phyloP scores from a whole-genome alignment of 2,113 vertebrate species.

The Campylomormyrus tamandua region DNA sequence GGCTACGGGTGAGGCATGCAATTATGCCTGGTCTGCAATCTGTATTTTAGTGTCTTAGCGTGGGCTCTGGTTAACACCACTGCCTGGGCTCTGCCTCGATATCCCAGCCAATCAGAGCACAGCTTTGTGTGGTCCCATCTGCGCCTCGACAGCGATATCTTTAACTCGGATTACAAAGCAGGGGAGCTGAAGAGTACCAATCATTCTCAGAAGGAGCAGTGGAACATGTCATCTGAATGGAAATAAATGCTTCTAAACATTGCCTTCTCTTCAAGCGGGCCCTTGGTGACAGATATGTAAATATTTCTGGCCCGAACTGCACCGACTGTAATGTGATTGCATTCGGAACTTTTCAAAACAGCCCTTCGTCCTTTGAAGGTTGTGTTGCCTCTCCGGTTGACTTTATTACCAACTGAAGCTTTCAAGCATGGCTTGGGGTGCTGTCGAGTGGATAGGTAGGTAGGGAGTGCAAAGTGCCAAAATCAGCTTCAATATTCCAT shows the following conservation, averaged over 20 bases:
- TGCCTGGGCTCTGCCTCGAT: neutral
- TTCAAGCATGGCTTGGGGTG: slow-evolving; percentile 30
- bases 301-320: slow-evolving; percentile 43
- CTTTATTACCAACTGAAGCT: neutral
- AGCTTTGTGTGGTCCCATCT: neutral
- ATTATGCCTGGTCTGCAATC: neutral
- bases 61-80: neutral
- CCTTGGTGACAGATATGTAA: slow-evolving; percentile 52
- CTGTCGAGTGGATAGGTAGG: slow-evolving; percentile 18
- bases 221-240: slow-evolving; percentile 45
- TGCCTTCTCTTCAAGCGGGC: slow-evolving; percentile 7
- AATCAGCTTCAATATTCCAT: slow-evolving; percentile 38
- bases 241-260: slow-evolving; percentile 34
- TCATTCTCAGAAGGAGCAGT: neutral
- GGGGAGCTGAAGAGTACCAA: neutral
- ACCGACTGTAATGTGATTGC: slow-evolving; percentile 42
- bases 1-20: neutral
- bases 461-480: slow-evolving; percentile 31
- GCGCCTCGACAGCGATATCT: neutral
- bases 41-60: neutral
- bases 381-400: slow-evolving; percentile 31
- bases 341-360: slow-evolving; percentile 20
- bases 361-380: slow-evolving; percentile 49
- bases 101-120: neutral
- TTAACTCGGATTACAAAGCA: neutral